Base-by-base conservation (phyloP, 2,888 invertebrate species). In the Oxytorus armatus region DNA sequence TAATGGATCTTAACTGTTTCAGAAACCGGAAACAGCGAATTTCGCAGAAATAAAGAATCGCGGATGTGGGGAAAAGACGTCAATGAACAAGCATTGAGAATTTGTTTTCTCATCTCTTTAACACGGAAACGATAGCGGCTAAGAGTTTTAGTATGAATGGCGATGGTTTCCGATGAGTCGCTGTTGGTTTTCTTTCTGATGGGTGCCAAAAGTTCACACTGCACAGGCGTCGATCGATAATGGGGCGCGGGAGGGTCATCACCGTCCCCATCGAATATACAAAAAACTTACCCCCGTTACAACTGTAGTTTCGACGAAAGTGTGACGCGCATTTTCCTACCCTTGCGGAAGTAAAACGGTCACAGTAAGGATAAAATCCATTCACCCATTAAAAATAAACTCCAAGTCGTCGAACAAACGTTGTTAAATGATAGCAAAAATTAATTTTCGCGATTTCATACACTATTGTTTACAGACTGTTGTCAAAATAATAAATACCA, bases 61-160 rank as follows among this genome's bases (percentile, higher is more conserved):
- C n/a, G n/a, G n/a, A n/a, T n/a, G 33, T 16, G n/a, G 2, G 21
- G 1, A 21, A 18, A 66, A 23, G 18, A 39, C 55, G 33, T 7
- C 25, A 49, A n/a, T 63, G 5, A 55, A 55, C 16, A 23, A 59
- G 21, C 21, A 39, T 49, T 23, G 7, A 18, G 53, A 57, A 49
- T 29, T 5, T n/a, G n/a, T n/a, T 23, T 44, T 36, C 33, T 10
- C 42, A 21, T 14, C 69, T 18, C 36, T 36, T 49, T 10, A 94
- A 92, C 97, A 96, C 61, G 23, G 77, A 70, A 77, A 84, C 79
- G 66, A 61, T 75, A 23, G 44, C 69, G 14, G 47, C 33, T 23
- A 65, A 51, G 79, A 80, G 72, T 76, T 59, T 51, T 72, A 74
- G 72, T 82, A 83, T 85, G 82, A 83, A 84, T 83, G 83, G 82